A percentile compares a stretch with the other conserved stretches of the same genome.
Conservation (phyloP, 2,888 invertebrate genomes). For the Axea sp. region DNA sequence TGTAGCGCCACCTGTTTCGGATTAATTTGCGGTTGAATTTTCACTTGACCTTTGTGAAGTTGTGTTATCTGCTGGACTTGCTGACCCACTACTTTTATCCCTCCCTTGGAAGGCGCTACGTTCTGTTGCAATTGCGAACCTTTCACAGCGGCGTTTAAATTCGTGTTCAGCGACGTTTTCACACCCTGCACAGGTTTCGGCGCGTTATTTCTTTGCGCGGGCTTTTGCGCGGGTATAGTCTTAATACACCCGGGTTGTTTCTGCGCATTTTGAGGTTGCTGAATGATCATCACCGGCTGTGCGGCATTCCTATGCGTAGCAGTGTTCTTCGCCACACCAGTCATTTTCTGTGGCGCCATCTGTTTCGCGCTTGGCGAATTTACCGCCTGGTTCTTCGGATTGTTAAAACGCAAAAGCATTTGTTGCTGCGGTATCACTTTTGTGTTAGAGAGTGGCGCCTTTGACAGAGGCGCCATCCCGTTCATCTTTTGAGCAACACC, state of each 20-base stretch:
- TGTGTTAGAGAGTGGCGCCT: conserved; percentile 63
- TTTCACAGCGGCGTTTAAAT: conserved; percentile 63
- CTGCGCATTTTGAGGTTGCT: conserved; percentile 67
- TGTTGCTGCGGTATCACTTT: conserved; percentile 65
- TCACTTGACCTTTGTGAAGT: conserved; percentile 67
- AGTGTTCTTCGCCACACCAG: conserved; percentile 65
- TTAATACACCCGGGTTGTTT: conserved; percentile 76
- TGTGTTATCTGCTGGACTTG: conserved; percentile 64
- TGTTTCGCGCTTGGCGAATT: conserved; percentile 63
- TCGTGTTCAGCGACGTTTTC: conserved; percentile 67
- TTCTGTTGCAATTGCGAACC: conserved; percentile 10
- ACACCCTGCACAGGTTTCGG: conserved; percentile 80
- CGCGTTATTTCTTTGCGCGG: conserved; percentile 78
- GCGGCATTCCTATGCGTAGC: conserved; percentile 50
- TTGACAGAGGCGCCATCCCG: conserved; percentile 46
- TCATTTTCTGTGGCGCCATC: conserved; percentile 69
- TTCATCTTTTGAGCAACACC: conserved; percentile 46
- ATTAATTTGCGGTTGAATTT: conserved; percentile 70
- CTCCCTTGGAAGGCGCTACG: conserved; percentile 63
- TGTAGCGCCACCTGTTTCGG: conserved; percentile 71
- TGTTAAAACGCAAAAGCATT: conserved; percentile 72
- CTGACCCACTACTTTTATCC: conserved; percentile 64
- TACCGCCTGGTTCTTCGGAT: conserved; percentile 67
- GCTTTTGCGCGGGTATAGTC: conserved; percentile 75
- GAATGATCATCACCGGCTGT: conserved; percentile 82